phyloP scores from a whole-genome alignment of 2,888 invertebrate species.

The Pasiphila rectangulata region DNA sequence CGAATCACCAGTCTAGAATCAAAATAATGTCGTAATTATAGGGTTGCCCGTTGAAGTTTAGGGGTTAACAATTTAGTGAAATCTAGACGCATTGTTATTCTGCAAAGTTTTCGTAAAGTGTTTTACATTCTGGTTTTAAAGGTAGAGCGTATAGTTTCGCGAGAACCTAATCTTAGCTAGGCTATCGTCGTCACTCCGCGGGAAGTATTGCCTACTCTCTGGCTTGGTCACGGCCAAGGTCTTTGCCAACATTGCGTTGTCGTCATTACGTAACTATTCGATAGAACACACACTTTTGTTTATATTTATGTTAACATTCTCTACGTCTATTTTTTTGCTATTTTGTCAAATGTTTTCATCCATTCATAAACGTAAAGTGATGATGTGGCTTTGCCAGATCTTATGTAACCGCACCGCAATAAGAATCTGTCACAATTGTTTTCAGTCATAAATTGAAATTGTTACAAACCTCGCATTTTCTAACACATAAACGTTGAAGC shows the following conservation, averaged over 20 bases:
- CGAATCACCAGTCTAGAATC: constrained; percentile 16
- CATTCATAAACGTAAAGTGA: not conserved
- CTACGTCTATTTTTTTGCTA: constrained; percentile 5
- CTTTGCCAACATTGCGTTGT: constrained; percentile 55
- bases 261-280: constrained; percentile 63
- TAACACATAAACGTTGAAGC: constrained; percentile 6
- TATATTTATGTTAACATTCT: constrained; percentile 27
- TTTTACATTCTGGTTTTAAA: constrained; percentile 17
- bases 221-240: constrained; percentile 79
- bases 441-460: not conserved
- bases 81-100: constrained; percentile 2
- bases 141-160: constrained; percentile 42
- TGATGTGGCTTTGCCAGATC: no score
- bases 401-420: not conserved
- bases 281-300: constrained; percentile 50
- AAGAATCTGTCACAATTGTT: not conserved
- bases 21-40: constrained; percentile 22
- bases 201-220: constrained; percentile 55
- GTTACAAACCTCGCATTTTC: not conserved
- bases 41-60: constrained; percentile 16
- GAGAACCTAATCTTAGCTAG: constrained; percentile 48
- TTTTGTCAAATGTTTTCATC: not conserved
- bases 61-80: constrained; percentile 1
- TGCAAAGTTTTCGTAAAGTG: constrained; percentile 7
- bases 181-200: constrained; percentile 54